A percentile compares a stretch with the other conserved stretches of the same genome.
These are phyloP conservation scores for Phrynocephalus forsythii DNA, from an alignment of 2,797 vertebrate species.

Conservation along the genomic window DNA sequence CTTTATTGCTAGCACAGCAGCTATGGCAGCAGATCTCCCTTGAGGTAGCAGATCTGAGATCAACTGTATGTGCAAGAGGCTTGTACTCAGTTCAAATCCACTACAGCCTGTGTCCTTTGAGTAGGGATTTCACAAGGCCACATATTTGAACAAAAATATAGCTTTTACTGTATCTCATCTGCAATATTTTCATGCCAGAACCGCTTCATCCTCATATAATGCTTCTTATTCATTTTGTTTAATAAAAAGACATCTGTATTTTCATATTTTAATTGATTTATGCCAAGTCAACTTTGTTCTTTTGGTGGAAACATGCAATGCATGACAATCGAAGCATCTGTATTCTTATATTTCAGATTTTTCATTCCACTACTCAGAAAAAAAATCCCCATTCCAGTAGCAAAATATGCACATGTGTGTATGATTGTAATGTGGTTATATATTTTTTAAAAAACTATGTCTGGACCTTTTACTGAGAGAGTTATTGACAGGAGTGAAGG, in stretches of 20 bases:
- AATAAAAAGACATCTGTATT: conserved; percentile 16
- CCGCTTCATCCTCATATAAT: background rate
- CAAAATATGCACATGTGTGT: conserved; percentile 1
- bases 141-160: conserved; percentile 10
- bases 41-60: too few species aligned
- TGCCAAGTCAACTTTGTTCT: conserved; percentile 12
- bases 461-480: background rate
- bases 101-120: too few species aligned
- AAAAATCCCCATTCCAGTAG: background rate
- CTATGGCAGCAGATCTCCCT: too few species aligned
- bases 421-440: background rate
- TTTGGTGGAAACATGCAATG: background rate
- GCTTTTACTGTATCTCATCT: background rate
- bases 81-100: too few species aligned
- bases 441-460: too few species aligned
- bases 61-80: too few species aligned
- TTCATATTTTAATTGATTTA: conserved; percentile 18
- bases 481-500: background rate
- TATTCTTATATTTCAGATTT: conserved; percentile 5
- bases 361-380: background rate
- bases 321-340: conserved; percentile 15
- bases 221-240: background rate
- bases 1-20: too few species aligned
- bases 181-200: conserved; percentile 19
- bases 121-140: too few species aligned